Evolutionary conservation across 2,888 invertebrate genomes (phyloP).

Genomic region (Timema podura): DNA sequence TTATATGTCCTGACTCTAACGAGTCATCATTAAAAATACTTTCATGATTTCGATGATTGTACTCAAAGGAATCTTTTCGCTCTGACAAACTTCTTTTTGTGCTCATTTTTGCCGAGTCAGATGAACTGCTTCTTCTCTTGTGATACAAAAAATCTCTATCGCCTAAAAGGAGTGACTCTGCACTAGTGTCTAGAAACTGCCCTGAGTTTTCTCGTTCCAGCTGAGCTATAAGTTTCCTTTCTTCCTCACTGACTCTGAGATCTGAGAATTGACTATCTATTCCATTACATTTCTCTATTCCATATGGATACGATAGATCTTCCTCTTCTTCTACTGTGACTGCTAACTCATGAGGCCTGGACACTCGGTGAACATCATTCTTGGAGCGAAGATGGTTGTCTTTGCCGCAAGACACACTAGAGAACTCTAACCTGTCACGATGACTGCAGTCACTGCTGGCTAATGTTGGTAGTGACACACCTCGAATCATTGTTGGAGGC

Average conservation of each 20-base stretch:
- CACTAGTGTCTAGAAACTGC: slow-evolving; percentile 20
- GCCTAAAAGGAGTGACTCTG: slow-evolving; percentile 18
- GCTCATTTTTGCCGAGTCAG: background rate
- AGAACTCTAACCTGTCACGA: slow-evolving; percentile 14
- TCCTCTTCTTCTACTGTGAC: slow-evolving; percentile 71
- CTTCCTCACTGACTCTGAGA: slow-evolving; percentile 27
- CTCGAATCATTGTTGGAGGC: slow-evolving; percentile 60
- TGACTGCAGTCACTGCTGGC: slow-evolving; percentile 44
- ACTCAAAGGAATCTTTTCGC: slow-evolving; percentile 1
- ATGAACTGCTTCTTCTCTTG: background rate
- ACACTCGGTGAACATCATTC: slow-evolving; percentile 27
- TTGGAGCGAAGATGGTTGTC: slow-evolving; percentile 21
- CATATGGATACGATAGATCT: slow-evolving; percentile 42
- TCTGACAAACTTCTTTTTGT: slow-evolving; percentile 10
- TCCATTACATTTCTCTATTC: background rate
- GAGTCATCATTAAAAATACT: too few species aligned
- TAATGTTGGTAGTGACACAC: slow-evolving; percentile 63
- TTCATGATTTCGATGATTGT: background rate
- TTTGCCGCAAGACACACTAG: slow-evolving; percentile 16
- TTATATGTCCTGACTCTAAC: too few species aligned
- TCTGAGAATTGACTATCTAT: slow-evolving; percentile 17
- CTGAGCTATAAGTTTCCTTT: slow-evolving; percentile 27
- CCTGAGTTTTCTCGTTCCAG: slow-evolving; percentile 19
- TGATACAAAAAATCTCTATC: background rate
- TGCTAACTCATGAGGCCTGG: slow-evolving; percentile 50